These are phyloP conservation scores for Limonius californicus DNA, from an alignment of 1,140 invertebrate genomes.

Conservation along the genomic window DNA sequence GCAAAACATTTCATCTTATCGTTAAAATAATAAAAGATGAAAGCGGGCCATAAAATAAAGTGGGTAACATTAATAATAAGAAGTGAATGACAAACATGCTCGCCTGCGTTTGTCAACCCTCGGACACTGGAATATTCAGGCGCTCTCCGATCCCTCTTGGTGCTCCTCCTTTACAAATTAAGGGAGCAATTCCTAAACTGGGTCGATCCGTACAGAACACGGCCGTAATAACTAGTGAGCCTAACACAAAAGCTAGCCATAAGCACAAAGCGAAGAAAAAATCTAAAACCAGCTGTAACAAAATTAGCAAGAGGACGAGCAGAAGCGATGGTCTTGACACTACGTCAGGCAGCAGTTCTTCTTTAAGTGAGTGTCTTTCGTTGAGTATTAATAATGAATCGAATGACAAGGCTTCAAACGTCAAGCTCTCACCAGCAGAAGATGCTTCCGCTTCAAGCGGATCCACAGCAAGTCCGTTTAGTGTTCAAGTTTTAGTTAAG, in stretches of 20 bases:
- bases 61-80: not conserved
- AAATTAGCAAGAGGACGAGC: not conserved
- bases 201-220: slow-evolving; percentile 26
- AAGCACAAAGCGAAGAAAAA: not conserved
- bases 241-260: not conserved
- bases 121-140: slow-evolving; percentile 46
- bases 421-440: not conserved
- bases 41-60: not conserved
- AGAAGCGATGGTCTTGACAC: not conserved
- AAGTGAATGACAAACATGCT: slow-evolving; percentile 48
- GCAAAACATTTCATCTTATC: not conserved
- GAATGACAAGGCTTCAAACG: not conserved
- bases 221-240: slow-evolving; percentile 21
- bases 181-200: slow-evolving; percentile 24
- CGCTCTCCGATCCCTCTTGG: slow-evolving; percentile 41
- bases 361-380: not conserved
- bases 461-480: not conserved
- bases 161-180: slow-evolving; percentile 40
- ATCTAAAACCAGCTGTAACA: not conserved
- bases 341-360: not conserved
- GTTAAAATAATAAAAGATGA: not conserved
- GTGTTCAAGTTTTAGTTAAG: slow-evolving; percentile 1
- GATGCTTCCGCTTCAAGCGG: not conserved
- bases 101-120: slow-evolving; percentile 59
- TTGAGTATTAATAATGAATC: slow-evolving; percentile 5